phyloP scores from a whole-genome alignment of 2,797 vertebrate genomes.

The Sternotherus odoratus region DNA sequence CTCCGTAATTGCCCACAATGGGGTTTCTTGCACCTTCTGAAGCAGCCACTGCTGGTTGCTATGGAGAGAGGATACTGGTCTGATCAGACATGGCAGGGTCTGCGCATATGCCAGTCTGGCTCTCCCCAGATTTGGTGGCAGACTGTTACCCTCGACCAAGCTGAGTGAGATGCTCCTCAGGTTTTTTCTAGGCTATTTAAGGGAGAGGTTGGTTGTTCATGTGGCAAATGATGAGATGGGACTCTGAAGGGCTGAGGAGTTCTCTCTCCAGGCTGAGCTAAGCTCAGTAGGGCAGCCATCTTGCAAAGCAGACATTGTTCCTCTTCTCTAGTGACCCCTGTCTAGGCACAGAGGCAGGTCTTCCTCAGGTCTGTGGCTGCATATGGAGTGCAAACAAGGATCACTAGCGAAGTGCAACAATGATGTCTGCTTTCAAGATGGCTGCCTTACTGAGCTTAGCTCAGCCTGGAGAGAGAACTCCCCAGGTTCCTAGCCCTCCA shows the following conservation, averaged over 20 bases:
- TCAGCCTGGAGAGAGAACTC: not conserved
- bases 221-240: too few relatives aligned
- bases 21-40: not conserved
- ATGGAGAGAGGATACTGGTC: not conserved
- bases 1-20: not conserved
- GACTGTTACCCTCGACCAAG: too few relatives aligned
- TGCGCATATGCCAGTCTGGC: not conserved
- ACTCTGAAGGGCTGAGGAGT: too few relatives aligned
- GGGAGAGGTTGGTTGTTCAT: too few relatives aligned
- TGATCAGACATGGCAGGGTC: not conserved
- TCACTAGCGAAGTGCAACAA: rapidly evolving
- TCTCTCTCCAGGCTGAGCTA: not conserved
- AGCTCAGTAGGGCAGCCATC: rapidly evolving
- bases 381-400: rapidly evolving
- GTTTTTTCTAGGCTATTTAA: too few relatives aligned
- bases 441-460: not conserved
- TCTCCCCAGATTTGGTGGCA: too few relatives aligned
- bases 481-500: not conserved
- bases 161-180: too few relatives aligned
- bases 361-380: not conserved
- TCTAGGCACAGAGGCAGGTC: not conserved
- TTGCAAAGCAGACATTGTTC: rapidly evolving
- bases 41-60: not conserved
- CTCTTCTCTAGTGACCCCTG: not conserved
- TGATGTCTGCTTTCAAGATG: rapidly evolving